Percentiles rank a stretch among this genome's conserved stretches.
Evolutionary conservation across 2,888 invertebrate genomes (phyloP).

Genomic region (Troides aeacus): DNA sequence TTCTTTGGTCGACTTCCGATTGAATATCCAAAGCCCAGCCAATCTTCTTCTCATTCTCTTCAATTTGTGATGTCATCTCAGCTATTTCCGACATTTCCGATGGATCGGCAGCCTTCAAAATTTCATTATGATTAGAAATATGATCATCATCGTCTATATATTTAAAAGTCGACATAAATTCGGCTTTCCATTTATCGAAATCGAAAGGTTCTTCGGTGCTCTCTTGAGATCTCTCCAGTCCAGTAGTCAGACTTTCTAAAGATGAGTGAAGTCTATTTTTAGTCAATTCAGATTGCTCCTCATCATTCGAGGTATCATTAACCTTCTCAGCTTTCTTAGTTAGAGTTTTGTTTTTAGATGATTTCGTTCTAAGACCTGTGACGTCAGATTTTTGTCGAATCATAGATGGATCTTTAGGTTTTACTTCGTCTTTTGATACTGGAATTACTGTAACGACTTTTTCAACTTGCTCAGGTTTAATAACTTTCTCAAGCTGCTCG

Average conservation of each 20-base stretch:
- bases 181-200: constrained; percentile 72
- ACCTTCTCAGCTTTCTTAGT: constrained; percentile 57
- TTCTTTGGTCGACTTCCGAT: constrained; percentile 86
- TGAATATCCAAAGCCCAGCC: constrained; percentile 82
- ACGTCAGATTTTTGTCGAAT: constrained; percentile 82
- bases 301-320: constrained; percentile 48
- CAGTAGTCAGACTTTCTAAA: constrained; percentile 67
- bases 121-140: constrained; percentile 64
- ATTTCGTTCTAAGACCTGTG: constrained; percentile 77
- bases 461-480: constrained; percentile 36
- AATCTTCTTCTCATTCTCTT: constrained; percentile 78
- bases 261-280: constrained; percentile 72
- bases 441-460: constrained; percentile 41
- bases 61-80: constrained; percentile 75
- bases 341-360: constrained; percentile 58
- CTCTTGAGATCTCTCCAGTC: constrained; percentile 66
- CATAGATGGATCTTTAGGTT: constrained; percentile 58
- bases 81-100: constrained; percentile 76
- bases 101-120: constrained; percentile 67
- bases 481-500: constrained; percentile 56
- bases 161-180: constrained; percentile 67
- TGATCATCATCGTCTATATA: constrained; percentile 71
- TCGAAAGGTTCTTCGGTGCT: constrained; percentile 68
- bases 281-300: constrained; percentile 52
- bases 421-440: constrained; percentile 54